phyloP scores from a whole-genome alignment of 2,113 vertebrate genomes.

The Anguilla japonica region DNA sequence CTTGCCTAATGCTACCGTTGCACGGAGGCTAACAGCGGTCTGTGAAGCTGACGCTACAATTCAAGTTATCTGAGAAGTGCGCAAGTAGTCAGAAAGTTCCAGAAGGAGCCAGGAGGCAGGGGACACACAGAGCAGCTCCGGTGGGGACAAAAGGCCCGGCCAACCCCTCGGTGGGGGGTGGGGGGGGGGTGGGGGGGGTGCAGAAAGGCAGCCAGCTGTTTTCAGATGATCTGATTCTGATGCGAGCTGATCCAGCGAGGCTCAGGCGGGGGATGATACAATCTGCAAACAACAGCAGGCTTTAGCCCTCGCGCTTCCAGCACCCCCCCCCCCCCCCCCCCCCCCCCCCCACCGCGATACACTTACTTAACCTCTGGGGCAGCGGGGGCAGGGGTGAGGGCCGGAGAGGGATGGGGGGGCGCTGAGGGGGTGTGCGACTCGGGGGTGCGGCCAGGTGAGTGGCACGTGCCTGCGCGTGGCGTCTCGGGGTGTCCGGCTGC shows the following conservation, averaged over 20 bases:
- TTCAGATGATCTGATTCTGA: constrained; percentile 22
- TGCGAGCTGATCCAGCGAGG: constrained; percentile 10
- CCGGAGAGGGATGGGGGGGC: no score
- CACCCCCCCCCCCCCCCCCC: background rate
- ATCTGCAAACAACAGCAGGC: constrained; percentile 22
- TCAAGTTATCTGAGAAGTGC: background rate
- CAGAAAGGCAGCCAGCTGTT: constrained; percentile 35
- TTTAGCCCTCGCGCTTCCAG: constrained; percentile 3
- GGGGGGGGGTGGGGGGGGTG: background rate
- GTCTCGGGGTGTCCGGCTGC: background rate
- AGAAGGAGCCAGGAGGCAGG: background rate
- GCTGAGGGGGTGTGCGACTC: background rate
- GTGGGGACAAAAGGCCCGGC: background rate
- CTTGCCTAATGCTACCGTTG: no score
- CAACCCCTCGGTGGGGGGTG: constrained; percentile 18
- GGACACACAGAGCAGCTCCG: background rate
- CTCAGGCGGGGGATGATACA: constrained; percentile 22
- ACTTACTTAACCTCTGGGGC: background rate
- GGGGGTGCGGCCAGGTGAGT: constrained; percentile 2
- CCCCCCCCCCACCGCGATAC: background rate
- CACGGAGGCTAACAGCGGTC: no score
- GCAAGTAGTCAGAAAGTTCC: background rate
- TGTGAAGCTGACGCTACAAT: background rate
- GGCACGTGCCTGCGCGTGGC: constrained; percentile 19
- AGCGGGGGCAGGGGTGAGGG: background rate